A percentile compares a stretch with the other conserved stretches of the same genome.
Evolutionary conservation across 2,113 vertebrate genomes (phyloP).

Genomic region (Oryzias melastigma): DNA sequence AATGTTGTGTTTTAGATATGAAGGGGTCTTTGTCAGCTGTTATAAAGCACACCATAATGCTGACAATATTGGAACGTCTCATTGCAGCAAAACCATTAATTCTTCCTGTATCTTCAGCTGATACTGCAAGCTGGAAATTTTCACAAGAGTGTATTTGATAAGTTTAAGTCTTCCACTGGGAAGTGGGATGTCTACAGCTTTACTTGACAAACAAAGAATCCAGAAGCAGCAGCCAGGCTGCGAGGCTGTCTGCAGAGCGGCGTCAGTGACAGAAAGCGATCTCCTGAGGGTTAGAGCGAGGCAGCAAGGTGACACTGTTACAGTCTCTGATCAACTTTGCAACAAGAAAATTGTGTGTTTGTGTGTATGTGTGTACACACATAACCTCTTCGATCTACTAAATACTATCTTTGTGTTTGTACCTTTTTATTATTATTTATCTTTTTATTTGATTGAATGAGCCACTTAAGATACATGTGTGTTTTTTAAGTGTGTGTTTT

Average conservation of each 20-base stretch:
- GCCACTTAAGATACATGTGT: slow-evolving; percentile 32
- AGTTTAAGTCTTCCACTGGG: slow-evolving; percentile 13
- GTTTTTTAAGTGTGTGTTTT: slow-evolving; percentile 12
- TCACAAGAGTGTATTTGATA: slow-evolving; percentile 5
- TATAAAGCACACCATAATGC: slow-evolving; percentile 8
- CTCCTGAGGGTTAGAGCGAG: slow-evolving; percentile 53
- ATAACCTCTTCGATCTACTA: slow-evolving; percentile 52
- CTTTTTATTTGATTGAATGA: slow-evolving; percentile 28
- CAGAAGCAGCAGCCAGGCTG: slow-evolving; percentile 15
- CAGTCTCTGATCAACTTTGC: slow-evolving; percentile 61
- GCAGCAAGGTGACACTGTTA: slow-evolving; percentile 59
- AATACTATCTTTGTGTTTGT: slow-evolving; percentile 52
- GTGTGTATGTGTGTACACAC: slow-evolving; percentile 17
- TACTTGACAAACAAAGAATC: slow-evolving; percentile 21
- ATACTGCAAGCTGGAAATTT: neutral
- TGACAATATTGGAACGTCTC: slow-evolving; percentile 21
- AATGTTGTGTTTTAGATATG: slow-evolving; percentile 18
- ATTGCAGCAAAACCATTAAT: slow-evolving; percentile 24
- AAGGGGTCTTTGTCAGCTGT: slow-evolving; percentile 35
- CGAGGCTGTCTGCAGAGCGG: slow-evolving; percentile 52
- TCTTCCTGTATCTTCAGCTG: neutral
- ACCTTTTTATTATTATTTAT: slow-evolving; percentile 24
- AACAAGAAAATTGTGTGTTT: slow-evolving; percentile 29
- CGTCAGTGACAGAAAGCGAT: slow-evolving; percentile 58
- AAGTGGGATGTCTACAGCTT: slow-evolving; percentile 11